Conservation (phyloP, 2,888 invertebrate genomes). For the Drepana falcataria region DNA sequence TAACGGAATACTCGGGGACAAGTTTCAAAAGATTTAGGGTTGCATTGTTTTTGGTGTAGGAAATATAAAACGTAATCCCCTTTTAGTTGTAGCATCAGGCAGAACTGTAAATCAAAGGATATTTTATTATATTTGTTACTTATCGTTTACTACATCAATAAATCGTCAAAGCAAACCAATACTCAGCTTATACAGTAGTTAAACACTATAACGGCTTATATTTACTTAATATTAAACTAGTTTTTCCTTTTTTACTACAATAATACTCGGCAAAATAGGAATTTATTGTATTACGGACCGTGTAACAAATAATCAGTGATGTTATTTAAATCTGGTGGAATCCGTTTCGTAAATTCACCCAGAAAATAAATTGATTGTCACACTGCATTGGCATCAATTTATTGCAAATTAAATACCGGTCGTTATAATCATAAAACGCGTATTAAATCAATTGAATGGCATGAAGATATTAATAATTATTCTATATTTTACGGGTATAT, state of each 20-base stretch:
- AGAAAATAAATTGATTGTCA: background rate
- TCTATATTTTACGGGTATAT: background rate
- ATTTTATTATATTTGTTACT: background rate
- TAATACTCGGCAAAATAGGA: background rate
- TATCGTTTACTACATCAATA: background rate
- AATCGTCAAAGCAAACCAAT: background rate
- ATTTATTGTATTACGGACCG: too few species aligned
- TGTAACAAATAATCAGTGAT: background rate
- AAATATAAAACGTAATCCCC: constrained; percentile 47
- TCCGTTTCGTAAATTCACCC: background rate
- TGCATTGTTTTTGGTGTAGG: constrained; percentile 58
- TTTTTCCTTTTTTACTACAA: too few species aligned
- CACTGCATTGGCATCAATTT: background rate
- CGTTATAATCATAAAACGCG: background rate
- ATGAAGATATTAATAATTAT: background rate
- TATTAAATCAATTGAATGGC: background rate
- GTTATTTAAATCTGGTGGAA: background rate
- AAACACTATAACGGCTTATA: too few species aligned
- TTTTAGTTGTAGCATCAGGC: constrained; percentile 7
- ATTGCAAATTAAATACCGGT: constrained; percentile 1
- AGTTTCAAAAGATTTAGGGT: constrained; percentile 65
- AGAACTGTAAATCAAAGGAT: too few species aligned
- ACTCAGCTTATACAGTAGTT: too few species aligned
- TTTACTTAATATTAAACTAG: too few species aligned
- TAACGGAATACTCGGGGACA: constrained; percentile 64